Percentiles rank a stretch among this genome's conserved stretches.
Conservation (phyloP, 2,113 vertebrate genomes). For the Dicaeum eximium region DNA sequence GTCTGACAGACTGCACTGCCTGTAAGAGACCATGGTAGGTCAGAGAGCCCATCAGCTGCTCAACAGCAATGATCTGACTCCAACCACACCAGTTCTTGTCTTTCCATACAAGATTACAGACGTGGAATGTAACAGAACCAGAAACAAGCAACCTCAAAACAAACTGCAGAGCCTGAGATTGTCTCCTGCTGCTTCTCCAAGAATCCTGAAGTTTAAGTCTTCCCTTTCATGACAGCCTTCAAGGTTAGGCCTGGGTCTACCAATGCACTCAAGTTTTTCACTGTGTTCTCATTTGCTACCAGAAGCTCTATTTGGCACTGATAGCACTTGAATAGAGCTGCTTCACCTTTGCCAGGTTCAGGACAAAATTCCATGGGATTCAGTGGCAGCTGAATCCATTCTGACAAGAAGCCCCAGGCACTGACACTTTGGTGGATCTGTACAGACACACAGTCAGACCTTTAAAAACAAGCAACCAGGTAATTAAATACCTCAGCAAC, state of each 20-base stretch:
- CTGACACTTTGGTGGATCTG: neutral
- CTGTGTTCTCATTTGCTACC: neutral
- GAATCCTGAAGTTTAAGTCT: neutral
- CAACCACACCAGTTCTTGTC: neutral
- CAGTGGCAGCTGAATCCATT: neutral
- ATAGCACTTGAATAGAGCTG: neutral
- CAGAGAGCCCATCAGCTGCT: neutral
- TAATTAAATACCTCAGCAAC: neutral
- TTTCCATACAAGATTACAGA: neutral
- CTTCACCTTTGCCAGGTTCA: neutral
- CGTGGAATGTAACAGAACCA: neutral
- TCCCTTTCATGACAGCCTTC: neutral
- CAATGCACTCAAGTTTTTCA: neutral
- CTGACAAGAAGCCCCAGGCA: neutral
- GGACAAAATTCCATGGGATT: neutral
- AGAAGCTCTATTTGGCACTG: neutral
- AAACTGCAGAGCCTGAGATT: neutral
- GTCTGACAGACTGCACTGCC: neutral
- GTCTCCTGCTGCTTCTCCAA: neutral
- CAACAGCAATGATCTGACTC: neutral
- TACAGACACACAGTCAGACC: accelerated
- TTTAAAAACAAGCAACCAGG: neutral
- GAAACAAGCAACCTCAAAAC: neutral
- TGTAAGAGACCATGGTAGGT: neutral
- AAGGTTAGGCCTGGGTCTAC: neutral